These are phyloP conservation scores for Epicauta chinensis DNA, from an alignment of 1,140 invertebrate species.

Conservation along the genomic window DNA sequence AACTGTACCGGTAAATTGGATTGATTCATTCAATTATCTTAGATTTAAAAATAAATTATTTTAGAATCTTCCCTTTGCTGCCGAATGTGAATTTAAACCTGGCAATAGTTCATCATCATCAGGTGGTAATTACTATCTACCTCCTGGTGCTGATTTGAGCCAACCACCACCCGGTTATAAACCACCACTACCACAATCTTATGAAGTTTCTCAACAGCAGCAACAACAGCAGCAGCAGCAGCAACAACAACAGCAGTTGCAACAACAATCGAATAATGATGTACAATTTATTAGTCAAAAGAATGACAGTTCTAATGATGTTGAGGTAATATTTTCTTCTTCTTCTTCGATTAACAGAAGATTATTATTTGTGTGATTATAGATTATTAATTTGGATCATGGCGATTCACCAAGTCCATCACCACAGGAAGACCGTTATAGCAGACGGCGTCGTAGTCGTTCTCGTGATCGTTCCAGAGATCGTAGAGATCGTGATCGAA, in stretches of 20 bases:
- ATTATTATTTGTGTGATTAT: slow-evolving; percentile 21
- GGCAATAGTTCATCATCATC: slow-evolving; percentile 33
- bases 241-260: slow-evolving; percentile 23
- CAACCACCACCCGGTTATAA: slow-evolving; percentile 52
- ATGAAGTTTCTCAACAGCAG: slow-evolving; percentile 14
- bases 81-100: slow-evolving; percentile 61
- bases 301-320: slow-evolving; percentile 39
- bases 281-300: slow-evolving; percentile 46
- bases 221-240: no score
- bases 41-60: slow-evolving; percentile 12
- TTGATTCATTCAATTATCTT: slow-evolving; percentile 5
- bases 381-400: slow-evolving; percentile 51
- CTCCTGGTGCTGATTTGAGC: slow-evolving; percentile 44
- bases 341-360: background rate
- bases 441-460: slow-evolving; percentile 47
- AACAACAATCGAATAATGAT: slow-evolving; percentile 34
- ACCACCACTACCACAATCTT: slow-evolving; percentile 25
- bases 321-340: slow-evolving; percentile 41
- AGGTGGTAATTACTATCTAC: slow-evolving; percentile 25
- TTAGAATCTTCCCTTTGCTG: slow-evolving; percentile 59
- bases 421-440: slow-evolving; percentile 48
- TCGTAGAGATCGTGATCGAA: slow-evolving; percentile 40
- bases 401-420: slow-evolving; percentile 52
- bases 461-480: slow-evolving; percentile 43
- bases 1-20: slow-evolving; percentile 52